Conservation (phyloP, 2,113 vertebrate genomes). For the Capreolus pygargus region DNA sequence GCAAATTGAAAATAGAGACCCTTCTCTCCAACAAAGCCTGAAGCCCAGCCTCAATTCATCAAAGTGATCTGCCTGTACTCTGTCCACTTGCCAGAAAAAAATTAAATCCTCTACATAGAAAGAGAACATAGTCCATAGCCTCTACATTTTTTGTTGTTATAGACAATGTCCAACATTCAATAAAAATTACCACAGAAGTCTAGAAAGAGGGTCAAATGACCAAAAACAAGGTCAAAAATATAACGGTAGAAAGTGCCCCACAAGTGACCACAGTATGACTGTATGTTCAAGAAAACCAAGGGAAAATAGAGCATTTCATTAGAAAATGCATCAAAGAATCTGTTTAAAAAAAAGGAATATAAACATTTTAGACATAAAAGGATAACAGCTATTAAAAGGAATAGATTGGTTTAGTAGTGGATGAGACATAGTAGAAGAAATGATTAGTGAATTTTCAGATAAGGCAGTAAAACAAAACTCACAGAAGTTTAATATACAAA, state of each 20-base stretch:
- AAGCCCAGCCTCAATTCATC: background rate
- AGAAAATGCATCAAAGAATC: background rate
- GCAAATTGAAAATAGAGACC: background rate
- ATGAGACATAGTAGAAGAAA: background rate
- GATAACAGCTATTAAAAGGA: background rate
- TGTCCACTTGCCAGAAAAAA: background rate
- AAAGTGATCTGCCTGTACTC: background rate
- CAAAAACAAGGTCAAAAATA: background rate
- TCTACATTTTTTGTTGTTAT: background rate
- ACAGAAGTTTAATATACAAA: background rate
- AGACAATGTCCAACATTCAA: background rate
- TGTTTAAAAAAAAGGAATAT: background rate
- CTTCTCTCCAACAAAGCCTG: background rate
- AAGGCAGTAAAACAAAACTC: background rate
- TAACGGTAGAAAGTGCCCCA: background rate
- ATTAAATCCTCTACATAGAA: background rate
- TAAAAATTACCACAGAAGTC: background rate
- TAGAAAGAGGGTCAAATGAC: background rate
- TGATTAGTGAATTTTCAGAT: background rate
- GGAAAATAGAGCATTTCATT: background rate
- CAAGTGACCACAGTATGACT: background rate
- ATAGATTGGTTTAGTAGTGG: background rate
- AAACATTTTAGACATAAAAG: background rate
- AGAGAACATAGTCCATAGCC: background rate
- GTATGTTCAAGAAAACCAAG: background rate